Evolutionary conservation across 1,140 invertebrate species (phyloP), one percentile per base, ranked within the genome.

Genomic region (Zaprionus ghesquierei): DNA sequence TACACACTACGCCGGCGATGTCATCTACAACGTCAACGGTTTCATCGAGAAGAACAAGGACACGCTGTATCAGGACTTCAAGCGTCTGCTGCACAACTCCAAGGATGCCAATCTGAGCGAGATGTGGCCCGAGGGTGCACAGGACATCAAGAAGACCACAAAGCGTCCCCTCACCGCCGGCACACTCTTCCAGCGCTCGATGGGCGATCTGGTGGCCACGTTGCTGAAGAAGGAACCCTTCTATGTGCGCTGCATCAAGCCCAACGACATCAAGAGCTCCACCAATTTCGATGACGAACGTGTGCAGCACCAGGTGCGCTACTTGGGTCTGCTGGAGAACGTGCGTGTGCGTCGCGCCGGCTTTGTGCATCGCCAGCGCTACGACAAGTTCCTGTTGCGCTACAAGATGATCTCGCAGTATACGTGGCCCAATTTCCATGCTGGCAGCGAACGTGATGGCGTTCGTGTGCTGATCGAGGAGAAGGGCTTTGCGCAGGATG

Each of bases 21-120:
- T 99, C 2, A 96, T 96, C 20, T 99, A 99, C 92, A 95, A 94
- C 71, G 95, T 98, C 33, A 94, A 94, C 33, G 97, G 97, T 12
- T 99, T 99, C 92, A 94, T 99, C 87, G 98, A 99, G 90, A 99
- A 99, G 93, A 99, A 99, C 92, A 98, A 96, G 92, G 98, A 99
- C 92, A 97, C 96, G 1, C 93, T 99, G 15, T 99, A 97, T 92
- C 98, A 99, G 94, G 98, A 99, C 92, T 97, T 99, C 79, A 99
- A 99, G 93, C 93, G 98, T 23, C 92, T 99, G 51, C 93, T 99
- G 50, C 98, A 95, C 92, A 96, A 95, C 72, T 97, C 96, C 44
- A 94, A 93, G 18, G 96, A 98, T 92, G 84, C 92, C 31, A 95
- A 96, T 76, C 94, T 99, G 15, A 95, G 94, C 60, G 93, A 93